Evolutionary conservation across 2,113 vertebrate genomes (phyloP).

Genomic region (Daboia siamensis): DNA sequence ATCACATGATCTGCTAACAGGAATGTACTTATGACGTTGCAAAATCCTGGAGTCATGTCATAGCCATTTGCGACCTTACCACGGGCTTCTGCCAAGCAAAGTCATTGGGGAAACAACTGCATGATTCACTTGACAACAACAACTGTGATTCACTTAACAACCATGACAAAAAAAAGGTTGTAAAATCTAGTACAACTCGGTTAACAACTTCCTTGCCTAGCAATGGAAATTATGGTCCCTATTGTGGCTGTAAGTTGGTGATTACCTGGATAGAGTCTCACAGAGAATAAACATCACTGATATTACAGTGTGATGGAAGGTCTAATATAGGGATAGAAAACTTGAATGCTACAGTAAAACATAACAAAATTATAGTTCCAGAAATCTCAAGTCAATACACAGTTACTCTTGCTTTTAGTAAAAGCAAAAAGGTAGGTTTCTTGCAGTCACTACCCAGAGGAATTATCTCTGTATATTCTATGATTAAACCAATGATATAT

Average conservation of each 20-base stretch:
- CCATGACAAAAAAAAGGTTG: background rate
- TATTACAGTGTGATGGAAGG: background rate
- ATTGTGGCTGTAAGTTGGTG: background rate
- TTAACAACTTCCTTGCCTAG: background rate
- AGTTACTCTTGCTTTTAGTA: background rate
- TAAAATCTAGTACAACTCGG: background rate
- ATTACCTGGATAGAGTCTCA: background rate
- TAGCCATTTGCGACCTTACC: background rate
- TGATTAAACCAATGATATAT: background rate
- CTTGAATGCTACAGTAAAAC: background rate
- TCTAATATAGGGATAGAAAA: background rate
- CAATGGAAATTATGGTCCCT: background rate
- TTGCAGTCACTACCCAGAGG: background rate
- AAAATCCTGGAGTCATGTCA: background rate
- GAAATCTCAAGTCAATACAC: background rate
- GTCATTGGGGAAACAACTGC: background rate
- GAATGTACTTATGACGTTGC: background rate
- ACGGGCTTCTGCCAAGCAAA: background rate
- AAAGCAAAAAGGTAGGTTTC: background rate
- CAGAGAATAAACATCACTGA: background rate
- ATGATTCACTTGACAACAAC: background rate
- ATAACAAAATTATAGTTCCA: background rate
- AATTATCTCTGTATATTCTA: background rate
- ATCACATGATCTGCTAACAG: background rate
- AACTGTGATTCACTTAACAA: background rate